phyloP scores from a whole-genome alignment of 2,797 vertebrate species.

The Poeciliopsis paucimaculata region DNA sequence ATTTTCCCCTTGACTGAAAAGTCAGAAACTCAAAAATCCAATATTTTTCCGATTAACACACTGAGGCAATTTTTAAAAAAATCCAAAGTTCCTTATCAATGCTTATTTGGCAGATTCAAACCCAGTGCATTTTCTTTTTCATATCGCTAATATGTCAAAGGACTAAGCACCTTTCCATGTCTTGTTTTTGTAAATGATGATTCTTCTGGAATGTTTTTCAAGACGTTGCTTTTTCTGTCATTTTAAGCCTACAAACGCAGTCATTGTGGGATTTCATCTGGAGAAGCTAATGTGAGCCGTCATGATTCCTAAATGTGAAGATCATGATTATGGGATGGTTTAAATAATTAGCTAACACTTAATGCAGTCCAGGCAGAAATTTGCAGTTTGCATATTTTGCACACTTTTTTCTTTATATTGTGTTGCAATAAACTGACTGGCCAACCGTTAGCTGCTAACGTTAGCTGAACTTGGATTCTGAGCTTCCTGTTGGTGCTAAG shows the following conservation, averaged over 20 bases:
- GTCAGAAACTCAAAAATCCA: background rate
- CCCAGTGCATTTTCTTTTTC: background rate
- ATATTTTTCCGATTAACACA: too few relatives aligned
- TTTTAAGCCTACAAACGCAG: background rate
- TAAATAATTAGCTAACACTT: background rate
- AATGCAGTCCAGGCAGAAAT: background rate
- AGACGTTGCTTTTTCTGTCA: background rate
- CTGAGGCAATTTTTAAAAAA: too few relatives aligned
- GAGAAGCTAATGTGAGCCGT: background rate
- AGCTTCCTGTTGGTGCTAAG: background rate
- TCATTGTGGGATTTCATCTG: background rate
- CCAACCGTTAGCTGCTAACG: background rate
- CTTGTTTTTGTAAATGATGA: background rate
- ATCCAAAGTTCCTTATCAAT: background rate
- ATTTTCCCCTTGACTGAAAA: background rate
- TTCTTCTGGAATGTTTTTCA: background rate
- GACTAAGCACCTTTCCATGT: background rate
- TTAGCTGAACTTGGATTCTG: background rate
- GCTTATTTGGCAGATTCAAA: background rate
- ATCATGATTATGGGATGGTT: background rate
- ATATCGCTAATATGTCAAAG: background rate
- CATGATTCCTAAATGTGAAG: background rate
- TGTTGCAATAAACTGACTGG: background rate
- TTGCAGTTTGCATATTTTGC: background rate
- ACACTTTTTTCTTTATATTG: background rate